These are phyloP conservation scores for Heliocidaris tuberculata DNA, from an alignment of 35 echinoderm and acorn worm species.

Conservation along the genomic window DNA sequence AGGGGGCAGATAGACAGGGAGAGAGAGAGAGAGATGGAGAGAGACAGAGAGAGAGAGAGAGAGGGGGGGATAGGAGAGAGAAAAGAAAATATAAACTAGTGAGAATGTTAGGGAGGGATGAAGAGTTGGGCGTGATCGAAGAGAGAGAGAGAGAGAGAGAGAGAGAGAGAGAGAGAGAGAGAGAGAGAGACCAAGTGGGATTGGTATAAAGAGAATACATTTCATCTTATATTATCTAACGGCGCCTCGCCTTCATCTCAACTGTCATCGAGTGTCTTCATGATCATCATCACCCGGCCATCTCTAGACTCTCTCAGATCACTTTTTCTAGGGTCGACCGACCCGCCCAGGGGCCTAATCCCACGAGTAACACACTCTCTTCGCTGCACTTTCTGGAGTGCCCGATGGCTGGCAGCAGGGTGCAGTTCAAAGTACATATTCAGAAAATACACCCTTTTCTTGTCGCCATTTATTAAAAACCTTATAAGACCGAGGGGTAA, in stretches of 20 bases:
- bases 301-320: not conserved
- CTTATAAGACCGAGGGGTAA: no score
- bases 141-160: not conserved
- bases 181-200: not conserved
- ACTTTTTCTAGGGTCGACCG: not conserved
- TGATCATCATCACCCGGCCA: not conserved
- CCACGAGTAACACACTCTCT: not conserved
- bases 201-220: not conserved
- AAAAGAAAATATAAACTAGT: no score
- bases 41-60: not conserved
- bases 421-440: not conserved
- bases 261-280: conserved; percentile 1
- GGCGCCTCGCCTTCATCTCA: not conserved
- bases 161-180: not conserved
- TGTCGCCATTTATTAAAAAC: no score
- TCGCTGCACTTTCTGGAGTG: not conserved
- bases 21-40: not conserved
- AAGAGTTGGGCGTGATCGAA: not conserved
- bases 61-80: not conserved
- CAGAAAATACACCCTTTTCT: no score
- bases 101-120: not conserved
- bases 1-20: not conserved
- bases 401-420: not conserved
- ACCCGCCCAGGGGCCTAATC: not conserved
- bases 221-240: not conserved